Evolutionary conservation across 2,888 invertebrate species (phyloP), one percentile per base, ranked within the genome.

Genomic region (Tholera decimalis): DNA sequence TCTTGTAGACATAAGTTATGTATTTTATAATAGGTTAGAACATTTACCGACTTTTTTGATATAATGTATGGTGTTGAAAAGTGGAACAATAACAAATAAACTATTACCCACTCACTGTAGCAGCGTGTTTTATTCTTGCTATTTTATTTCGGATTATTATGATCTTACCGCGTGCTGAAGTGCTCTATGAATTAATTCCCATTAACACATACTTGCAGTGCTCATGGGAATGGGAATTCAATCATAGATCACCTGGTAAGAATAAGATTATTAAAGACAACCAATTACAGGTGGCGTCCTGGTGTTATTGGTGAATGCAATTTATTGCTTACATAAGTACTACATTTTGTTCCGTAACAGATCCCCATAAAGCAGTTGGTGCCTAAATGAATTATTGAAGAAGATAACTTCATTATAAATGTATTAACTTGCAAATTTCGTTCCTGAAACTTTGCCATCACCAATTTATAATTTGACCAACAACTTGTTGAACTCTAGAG

Each of bases 31-130:
- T 55, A 66, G 20, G 18, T 13, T 58, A 59, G 58, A 9, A 37
- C 15, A 39, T 64, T 54, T 66, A 67, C 28, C 5, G 20, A 59
- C 15, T 59, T 73, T 59, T 73, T 54, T 59, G 26, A 44, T 67
- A 67, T 58, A 73, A 58, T 67, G 44, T 66, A 67, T 59, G 39
- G 13, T 72, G 54, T 73, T 73, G 13, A 73, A 66, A 71, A 53
- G 47, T 51, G 58, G 30, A 63, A 70, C 30, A 51, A 41, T 51
- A 69, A 50, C 33, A 46, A 71, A 72, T 72, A 72, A 74, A 72
- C 35, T 41, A 49, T 57, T 37, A 39, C 51, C 65, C 58, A 73
- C 74, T 66, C 11, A 44, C 49, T 55, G 50, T 50, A 49, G 44
- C 18, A 47, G 18, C 9, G 47, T 73, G 47, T 65, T 65, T 73